Evolutionary conservation across 2,113 vertebrate species (phyloP), one percentile per base, ranked within the genome.

Genomic region (Albula goreensis): DNA sequence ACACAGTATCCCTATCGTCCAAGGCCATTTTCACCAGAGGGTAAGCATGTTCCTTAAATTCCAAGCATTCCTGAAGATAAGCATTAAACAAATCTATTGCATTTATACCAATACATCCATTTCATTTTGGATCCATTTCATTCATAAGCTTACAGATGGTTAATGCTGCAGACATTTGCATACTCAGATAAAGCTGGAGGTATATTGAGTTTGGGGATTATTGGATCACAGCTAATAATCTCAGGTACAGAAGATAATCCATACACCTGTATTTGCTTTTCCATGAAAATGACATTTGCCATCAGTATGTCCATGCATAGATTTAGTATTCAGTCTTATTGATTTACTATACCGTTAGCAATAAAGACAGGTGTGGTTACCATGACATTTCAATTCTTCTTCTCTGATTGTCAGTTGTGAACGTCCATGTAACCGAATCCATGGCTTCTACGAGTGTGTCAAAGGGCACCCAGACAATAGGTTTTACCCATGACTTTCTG

Each of bases 371-470:
- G 8, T n/a, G 31, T 74, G 17, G 31, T 74, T 74, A 74, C 70
- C 25, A 74, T 74, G 25, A 22, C 63, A 5, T 83, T 74, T 50
- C 48, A 8, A 11, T 31, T 22, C 7, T 9, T 60, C 41, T 48
- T 48, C 52, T 63, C 17, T 85, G 84, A 57, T 19, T 80, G 74
- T 74, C 77, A 85, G 84, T 57, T n/a, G 13, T 57, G 77, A 31
- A 74, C 2, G 5, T 49, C 25, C 52, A 31, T 85, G 77, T 48
- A 80, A 80, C 41, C 2, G 31, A 25, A 53, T 19, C 78, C 57
- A 63, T 66, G 78, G 78, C 60, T 2, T 60, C 31, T 50, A 74
- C 57, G 78, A 51, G 41, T 63, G n/a, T 17, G 41, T 25, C 53
- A n/a, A n/a, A 5, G 17, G 31, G 2, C 60, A 80, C 50, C 41